Percentiles rank a stretch among this genome's conserved stretches.
Evolutionary conservation across 2,888 invertebrate genomes (phyloP).

Genomic region (Thelaira solivaga): DNA sequence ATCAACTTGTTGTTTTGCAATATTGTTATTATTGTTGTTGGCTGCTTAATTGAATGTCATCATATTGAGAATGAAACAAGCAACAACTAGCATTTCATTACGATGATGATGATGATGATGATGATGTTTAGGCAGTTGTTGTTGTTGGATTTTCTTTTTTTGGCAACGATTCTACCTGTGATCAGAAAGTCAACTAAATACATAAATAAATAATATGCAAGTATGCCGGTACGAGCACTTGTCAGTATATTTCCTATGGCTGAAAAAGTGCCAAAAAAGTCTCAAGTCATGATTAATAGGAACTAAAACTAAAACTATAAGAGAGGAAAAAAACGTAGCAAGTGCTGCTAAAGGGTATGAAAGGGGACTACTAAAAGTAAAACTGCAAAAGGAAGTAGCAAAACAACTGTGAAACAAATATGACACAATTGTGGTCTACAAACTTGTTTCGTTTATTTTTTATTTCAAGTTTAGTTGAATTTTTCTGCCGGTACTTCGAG

Average conservation of each 20-base stretch:
- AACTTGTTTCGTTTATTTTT: no score
- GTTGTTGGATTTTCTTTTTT: constrained; percentile 30
- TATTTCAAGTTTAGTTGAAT: no score
- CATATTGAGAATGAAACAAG: constrained; percentile 40
- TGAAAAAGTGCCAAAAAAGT: constrained; percentile 5
- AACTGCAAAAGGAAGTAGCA: not conserved
- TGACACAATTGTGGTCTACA: no score
- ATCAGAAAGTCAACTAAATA: constrained; percentile 27
- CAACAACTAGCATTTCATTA: constrained; percentile 33
- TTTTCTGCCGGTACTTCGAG: no score
- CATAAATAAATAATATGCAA: no score
- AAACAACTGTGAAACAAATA: no score
- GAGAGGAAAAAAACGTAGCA: not conserved
- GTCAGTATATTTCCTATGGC: constrained; percentile 25
- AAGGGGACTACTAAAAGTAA: not conserved
- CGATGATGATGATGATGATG: constrained; percentile 34
- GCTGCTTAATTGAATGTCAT: constrained; percentile 59
- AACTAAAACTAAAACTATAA: constrained; percentile 9
- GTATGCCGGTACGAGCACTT: no score
- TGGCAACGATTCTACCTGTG: constrained; percentile 54
- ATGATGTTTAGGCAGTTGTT: no score
- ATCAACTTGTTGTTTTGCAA: constrained; percentile 49
- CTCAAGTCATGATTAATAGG: constrained; percentile 20
- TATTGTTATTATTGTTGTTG: constrained; percentile 26
- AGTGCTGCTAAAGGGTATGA: not conserved